Conservation (phyloP, 2,888 invertebrate species). For the Trissoscelio sp. region DNA sequence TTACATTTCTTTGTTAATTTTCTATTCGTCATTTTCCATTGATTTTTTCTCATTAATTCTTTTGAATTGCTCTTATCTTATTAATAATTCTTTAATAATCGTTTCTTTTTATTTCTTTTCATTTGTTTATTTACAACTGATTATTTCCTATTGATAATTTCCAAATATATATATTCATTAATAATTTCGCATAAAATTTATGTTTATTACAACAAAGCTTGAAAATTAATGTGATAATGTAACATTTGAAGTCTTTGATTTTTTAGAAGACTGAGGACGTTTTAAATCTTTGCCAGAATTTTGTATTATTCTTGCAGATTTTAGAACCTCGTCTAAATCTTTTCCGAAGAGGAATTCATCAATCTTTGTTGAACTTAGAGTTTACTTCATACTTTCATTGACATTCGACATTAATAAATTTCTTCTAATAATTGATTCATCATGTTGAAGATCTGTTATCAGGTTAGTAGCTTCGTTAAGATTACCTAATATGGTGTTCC, state of each 20-base stretch:
- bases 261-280: neutral
- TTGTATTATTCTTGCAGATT: constrained; percentile 46
- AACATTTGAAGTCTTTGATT: neutral
- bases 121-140: no score
- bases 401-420: constrained; percentile 58
- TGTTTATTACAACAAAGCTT: no score
- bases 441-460: constrained; percentile 59
- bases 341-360: constrained; percentile 55
- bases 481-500: constrained; percentile 32
- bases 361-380: constrained; percentile 18
- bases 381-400: constrained; percentile 35
- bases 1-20: no score
- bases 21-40: no score
- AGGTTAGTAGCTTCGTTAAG: constrained; percentile 54
- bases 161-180: no score
- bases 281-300: constrained; percentile 41
- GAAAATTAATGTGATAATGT: no score
- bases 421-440: constrained; percentile 59
- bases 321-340: constrained; percentile 52
- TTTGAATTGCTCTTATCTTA: no score
- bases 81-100: no score
- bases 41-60: no score
- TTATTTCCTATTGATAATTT: no score
- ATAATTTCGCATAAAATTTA: no score
- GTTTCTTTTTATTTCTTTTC: no score